A percentile compares a stretch with the other conserved stretches of the same genome.
Evolutionary conservation across 1,140 invertebrate species (phyloP).

Genomic region (Euwallacea fornicatus): DNA sequence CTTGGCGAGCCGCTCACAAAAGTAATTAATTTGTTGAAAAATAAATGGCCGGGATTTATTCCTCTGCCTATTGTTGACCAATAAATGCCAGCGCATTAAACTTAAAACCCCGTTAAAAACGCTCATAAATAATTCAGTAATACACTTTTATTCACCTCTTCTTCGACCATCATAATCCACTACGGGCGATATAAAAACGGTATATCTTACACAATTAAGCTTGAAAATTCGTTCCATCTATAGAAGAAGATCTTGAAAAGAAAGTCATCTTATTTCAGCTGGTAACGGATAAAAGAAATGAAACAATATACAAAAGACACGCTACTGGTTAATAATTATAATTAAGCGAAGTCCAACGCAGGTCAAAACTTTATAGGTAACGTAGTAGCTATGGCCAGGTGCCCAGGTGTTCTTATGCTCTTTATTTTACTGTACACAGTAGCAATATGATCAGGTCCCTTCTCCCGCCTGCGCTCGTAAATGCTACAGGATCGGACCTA

Average conservation of each 20-base stretch:
- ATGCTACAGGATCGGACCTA: conserved; percentile 10
- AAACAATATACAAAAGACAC: conserved; percentile 37
- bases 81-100: neutral
- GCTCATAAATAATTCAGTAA: conserved; percentile 6
- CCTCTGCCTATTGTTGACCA: too few species aligned
- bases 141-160: neutral
- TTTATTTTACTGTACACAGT: conserved; percentile 41
- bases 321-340: conserved; percentile 48
- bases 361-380: conserved; percentile 37
- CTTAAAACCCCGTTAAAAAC: neutral
- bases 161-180: neutral
- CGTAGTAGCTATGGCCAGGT: conserved; percentile 39
- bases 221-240: neutral
- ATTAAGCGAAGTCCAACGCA: conserved; percentile 45
- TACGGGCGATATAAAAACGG: conserved; percentile 1
- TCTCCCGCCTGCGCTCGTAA: conserved; percentile 22
- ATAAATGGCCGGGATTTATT: neutral
- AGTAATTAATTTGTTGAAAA: too few species aligned
- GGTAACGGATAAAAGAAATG: conserved; percentile 10
- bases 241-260: neutral
- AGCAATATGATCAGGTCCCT: conserved; percentile 34
- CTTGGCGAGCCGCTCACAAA: too few species aligned
- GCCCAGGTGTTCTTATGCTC: conserved; percentile 34
- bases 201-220: neutral
- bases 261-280: conserved; percentile 1